These are phyloP conservation scores for Scaptomyza cyrtandrae DNA, from an alignment of 2,888 invertebrate genomes.

Conservation along the genomic window DNA sequence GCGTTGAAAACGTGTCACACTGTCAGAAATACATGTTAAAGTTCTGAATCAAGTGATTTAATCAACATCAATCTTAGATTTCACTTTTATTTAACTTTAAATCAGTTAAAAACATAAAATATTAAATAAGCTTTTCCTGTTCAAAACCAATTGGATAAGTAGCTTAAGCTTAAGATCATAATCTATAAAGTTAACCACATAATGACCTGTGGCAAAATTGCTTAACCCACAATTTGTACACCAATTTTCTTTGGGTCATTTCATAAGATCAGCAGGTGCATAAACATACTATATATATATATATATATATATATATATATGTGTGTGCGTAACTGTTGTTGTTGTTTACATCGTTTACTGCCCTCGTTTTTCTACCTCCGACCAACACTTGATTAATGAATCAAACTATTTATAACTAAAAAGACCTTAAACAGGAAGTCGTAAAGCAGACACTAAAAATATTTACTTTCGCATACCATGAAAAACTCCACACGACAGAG, in stretches of 20 bases:
- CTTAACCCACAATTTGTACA: slow-evolving; percentile 1
- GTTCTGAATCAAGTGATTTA: neutral
- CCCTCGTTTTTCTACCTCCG: slow-evolving; percentile 16
- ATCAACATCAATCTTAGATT: neutral
- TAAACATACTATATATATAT: neutral
- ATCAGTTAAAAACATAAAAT: neutral
- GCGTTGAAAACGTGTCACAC: slow-evolving; percentile 26
- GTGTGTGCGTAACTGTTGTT: slow-evolving; percentile 7
- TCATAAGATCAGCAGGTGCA: slow-evolving; percentile 58
- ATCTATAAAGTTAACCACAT: neutral
- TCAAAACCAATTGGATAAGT: slow-evolving; percentile 18
- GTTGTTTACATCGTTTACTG: slow-evolving; percentile 23
- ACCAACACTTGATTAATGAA: slow-evolving; percentile 63
- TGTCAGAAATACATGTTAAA: neutral
- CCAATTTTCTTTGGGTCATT: slow-evolving; percentile 36
- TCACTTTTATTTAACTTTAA: neutral
- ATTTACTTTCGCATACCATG: slow-evolving; percentile 71
- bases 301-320: no score
- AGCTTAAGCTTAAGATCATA: slow-evolving; percentile 1
- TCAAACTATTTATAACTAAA: slow-evolving; percentile 33
- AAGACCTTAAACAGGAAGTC: slow-evolving; percentile 51
- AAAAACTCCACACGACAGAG: slow-evolving; percentile 44
- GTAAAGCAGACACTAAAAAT: slow-evolving; percentile 45
- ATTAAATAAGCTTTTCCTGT: slow-evolving; percentile 6
- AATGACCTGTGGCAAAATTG: slow-evolving; percentile 14